Evolutionary conservation across 2,113 vertebrate genomes (phyloP), one percentile per base, ranked within the genome.

Genomic region (Apistogramma diplotaenia): DNA sequence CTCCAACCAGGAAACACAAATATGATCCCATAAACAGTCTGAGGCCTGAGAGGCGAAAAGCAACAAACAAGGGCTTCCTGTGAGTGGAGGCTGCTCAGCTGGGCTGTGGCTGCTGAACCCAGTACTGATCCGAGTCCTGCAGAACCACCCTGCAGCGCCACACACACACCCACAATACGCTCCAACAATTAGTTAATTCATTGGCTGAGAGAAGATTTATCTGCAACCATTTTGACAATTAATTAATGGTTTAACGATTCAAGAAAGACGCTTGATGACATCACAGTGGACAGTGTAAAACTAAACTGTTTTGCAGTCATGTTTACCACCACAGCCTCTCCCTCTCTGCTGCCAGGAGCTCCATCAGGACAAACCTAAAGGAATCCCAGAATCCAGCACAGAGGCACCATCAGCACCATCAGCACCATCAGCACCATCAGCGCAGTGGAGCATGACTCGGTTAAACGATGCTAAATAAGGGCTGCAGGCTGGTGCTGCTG

Each of bases 391-490:
- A 74, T 60, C n/a, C 29, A 57, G 37, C 1, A 15, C n/a, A 19
- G 21, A 71, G 53, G 61, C 43, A 65, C 23, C 35, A 6, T 40
- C 40, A n/a, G 16, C 46, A 13, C 58, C 29, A 1, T 46, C 57
- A 46, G 56, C 19, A 49, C 9, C 21, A 15, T 85, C 72, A 77
- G 80, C 49, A 77, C 25, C 40, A 57, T 51, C 33, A 37, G 61
- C 81, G 61, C 61, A 83, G 78, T 5, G 33, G 19, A 79, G 51
- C 74, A 82, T 74, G 57, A 67, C 74, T 29, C 33, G 33, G 43
- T 15, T 29, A 67, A 56, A 81, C 33, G 1, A 57, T 49, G 76
- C 18, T 60, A 88, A 92, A 92, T 88, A 85, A 35, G 79, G 85
- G 85, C 33, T 80, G 72, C 35, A 67, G 77, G 71, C 18, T 37